A percentile compares a stretch with the other conserved stretches of the same genome.
These are phyloP conservation scores for Phortica variegata DNA, from an alignment of 1,140 invertebrate genomes.

Conservation along the genomic window DNA sequence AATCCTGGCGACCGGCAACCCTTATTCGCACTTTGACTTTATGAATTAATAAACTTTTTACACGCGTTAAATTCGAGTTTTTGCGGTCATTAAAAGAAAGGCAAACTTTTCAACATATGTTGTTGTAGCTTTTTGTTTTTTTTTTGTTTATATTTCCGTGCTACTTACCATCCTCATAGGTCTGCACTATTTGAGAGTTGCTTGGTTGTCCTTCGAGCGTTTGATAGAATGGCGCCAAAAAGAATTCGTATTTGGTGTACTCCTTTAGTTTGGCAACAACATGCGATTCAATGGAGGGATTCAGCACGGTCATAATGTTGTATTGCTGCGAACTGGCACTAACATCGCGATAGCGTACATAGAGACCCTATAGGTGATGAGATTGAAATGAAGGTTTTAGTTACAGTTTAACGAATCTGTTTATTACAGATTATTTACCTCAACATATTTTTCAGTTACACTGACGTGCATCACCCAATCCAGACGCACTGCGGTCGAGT, in stretches of 20 bases:
- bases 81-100: too few relatives aligned
- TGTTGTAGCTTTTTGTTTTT: too few relatives aligned
- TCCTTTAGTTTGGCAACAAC: conserved; percentile 75
- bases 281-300: conserved; percentile 67
- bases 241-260: conserved; percentile 85
- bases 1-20: too few relatives aligned
- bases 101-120: too few relatives aligned
- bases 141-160: too few relatives aligned
- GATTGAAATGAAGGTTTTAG: too few relatives aligned
- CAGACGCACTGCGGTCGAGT: conserved; percentile 78
- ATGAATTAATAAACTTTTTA: too few relatives aligned
- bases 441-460: conserved; percentile 51
- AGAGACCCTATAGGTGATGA: conserved; percentile 70
- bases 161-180: conserved; percentile 68
- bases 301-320: conserved; percentile 70
- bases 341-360: conserved; percentile 86
- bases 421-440: conserved; percentile 27
- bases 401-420: too few relatives aligned
- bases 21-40: too few relatives aligned
- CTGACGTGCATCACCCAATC: conserved; percentile 75
- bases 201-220: conserved; percentile 80
- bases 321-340: conserved; percentile 66
- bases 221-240: conserved; percentile 84
- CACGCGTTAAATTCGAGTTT: too few relatives aligned
- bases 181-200: conserved; percentile 70